phyloP scores from a whole-genome alignment of 2,888 invertebrate genomes.

The Cabera pusaria region DNA sequence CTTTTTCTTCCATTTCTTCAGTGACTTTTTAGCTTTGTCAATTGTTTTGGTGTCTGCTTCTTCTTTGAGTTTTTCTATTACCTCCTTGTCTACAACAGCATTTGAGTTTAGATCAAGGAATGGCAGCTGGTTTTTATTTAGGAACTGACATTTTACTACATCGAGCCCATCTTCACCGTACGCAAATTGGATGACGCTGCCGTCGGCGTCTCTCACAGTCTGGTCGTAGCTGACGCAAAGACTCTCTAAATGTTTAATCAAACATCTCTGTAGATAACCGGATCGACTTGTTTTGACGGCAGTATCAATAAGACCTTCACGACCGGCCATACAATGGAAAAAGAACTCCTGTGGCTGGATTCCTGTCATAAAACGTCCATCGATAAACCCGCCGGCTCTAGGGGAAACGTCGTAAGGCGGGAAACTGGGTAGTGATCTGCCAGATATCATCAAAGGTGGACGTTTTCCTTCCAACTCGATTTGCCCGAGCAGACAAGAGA shows the following conservation, averaged over 20 bases:
- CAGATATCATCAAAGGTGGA: constrained; percentile 97
- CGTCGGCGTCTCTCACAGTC: constrained; percentile 97
- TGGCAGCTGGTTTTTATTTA: constrained; percentile 88
- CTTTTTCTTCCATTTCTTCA: constrained; percentile 85
- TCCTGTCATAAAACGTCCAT: constrained; percentile 98
- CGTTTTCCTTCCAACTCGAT: constrained; percentile 99
- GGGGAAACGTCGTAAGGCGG: constrained; percentile 93
- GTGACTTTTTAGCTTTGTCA: constrained; percentile 81
- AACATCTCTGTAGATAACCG: constrained; percentile 98
- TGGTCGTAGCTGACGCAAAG: constrained; percentile 95
- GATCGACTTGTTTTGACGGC: constrained; percentile 99
- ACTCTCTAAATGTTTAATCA: constrained; percentile 99
- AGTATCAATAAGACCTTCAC: constrained; percentile 99
- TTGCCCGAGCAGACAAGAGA: constrained; percentile 98
- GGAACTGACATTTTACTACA: constrained; percentile 92
- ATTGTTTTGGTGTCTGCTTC: constrained; percentile 77
- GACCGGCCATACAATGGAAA: constrained; percentile 99
- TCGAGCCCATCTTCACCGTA: constrained; percentile 98
- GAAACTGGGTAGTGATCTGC: constrained; percentile 96
- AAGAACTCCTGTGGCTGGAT: constrained; percentile 99
- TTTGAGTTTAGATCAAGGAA: constrained; percentile 93
- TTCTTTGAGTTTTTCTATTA: constrained; percentile 83
- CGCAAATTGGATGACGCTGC: constrained; percentile 95
- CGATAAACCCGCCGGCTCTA: constrained; percentile 97
- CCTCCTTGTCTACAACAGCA: constrained; percentile 84